phyloP scores from a whole-genome alignment of 1,140 invertebrate species.

The Nebria ingens region DNA sequence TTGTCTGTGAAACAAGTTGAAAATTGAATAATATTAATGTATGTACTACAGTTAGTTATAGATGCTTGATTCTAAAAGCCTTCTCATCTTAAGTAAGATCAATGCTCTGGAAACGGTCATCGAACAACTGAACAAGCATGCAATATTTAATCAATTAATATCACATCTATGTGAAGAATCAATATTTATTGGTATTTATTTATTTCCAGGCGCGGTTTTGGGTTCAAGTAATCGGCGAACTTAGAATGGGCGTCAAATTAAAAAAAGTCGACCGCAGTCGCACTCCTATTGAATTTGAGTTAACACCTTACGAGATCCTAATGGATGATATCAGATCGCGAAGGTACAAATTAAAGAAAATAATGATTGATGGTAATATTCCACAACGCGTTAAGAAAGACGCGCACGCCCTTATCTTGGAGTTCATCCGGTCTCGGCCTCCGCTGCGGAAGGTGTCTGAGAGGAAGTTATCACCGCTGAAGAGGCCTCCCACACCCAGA shows the following conservation, averaged over 20 bases:
- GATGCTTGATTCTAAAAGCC: too few relatives aligned
- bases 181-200: too few relatives aligned
- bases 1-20: too few relatives aligned
- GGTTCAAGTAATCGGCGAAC: constrained; percentile 90
- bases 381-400: constrained; percentile 81
- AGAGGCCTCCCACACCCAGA: constrained; percentile 59
- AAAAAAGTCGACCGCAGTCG: constrained; percentile 75
- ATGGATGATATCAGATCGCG: constrained; percentile 91
- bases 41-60: too few relatives aligned
- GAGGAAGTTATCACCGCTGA: constrained; percentile 64
- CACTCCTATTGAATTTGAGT: constrained; percentile 74
- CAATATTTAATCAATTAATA: too few relatives aligned
- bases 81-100: too few relatives aligned
- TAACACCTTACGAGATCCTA: constrained; percentile 95
- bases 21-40: too few relatives aligned
- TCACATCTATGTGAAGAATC: too few relatives aligned
- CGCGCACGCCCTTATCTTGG: constrained; percentile 87
- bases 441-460: constrained; percentile 89
- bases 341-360: constrained; percentile 72
- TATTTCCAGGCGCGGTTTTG: constrained; percentile 92
- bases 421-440: constrained; percentile 91
- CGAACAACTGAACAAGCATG: too few relatives aligned
- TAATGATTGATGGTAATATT: constrained; percentile 71
- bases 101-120: too few relatives aligned
- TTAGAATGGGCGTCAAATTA: constrained; percentile 73